Base-by-base conservation (phyloP, 2,888 invertebrate species). In the Crocallis elinguaria region DNA sequence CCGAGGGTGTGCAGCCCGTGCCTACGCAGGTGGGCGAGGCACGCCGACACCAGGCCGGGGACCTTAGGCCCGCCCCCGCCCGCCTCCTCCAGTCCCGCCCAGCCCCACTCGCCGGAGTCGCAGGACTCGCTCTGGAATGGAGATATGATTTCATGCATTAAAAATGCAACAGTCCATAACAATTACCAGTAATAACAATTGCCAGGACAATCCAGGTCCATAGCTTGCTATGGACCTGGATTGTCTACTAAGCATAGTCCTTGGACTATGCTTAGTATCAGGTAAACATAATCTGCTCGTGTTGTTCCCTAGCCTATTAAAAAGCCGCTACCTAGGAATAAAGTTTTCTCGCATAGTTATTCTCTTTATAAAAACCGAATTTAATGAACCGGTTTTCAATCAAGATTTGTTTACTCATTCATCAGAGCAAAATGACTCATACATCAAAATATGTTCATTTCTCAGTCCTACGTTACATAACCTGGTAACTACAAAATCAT, bases 1-100 rank as follows among this genome's bases (percentile, higher is more conserved):
- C 98, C 98, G 12, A 97, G 92, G 32, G 96, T 97, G 71, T 95
- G 94, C 35, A 98, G 92, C 17, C 98, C 98, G 69, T 96, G 93
- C 44, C 93, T 92, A 76, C 97, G 95, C 58, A 98, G 92, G 84
- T 98, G 96, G 64, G 94, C 93, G 56, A 97, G 94, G 77, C 98
- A 98, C 60, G 95, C 94, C 50, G 92, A 93, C 29, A 98, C 94
- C 62, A 98, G 92, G 19, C 93, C 93, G 0, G 98, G 98, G 11
- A 98, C 95, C 50, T 93, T 89, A 3, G 93, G 91, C 64, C 93
- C 82, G 0, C 88, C 90, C 1, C 83, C 83, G 0, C 89, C 88
- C 0, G 92, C 85, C 62, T 93, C 94, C n/a, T 93, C 93, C 48
- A 93, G 85, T 37, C 93, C 93, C 55, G 92, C 82, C 84, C 90